phyloP scores from a whole-genome alignment of 2,113 vertebrate species.

The Centropus bengalensis region DNA sequence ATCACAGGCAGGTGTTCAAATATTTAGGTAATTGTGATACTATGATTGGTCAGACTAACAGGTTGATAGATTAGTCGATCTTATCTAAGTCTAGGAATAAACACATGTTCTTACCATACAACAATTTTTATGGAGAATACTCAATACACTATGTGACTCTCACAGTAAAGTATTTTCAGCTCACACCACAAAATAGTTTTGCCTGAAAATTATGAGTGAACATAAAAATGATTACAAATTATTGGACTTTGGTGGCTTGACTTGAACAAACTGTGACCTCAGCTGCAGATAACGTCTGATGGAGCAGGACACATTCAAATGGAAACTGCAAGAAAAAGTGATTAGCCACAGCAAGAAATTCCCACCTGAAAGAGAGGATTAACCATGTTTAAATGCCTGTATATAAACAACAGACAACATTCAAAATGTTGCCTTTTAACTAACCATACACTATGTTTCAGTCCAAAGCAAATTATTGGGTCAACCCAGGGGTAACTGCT shows the following conservation, averaged over 20 bases:
- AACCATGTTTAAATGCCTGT: not conserved
- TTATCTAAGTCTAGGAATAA: not conserved
- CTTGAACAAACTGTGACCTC: not conserved
- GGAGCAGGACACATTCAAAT: not conserved
- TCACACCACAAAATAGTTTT: not conserved
- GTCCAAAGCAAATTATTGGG: not conserved
- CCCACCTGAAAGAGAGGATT: not conserved
- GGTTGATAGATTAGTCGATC: not conserved
- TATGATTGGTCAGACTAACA: not conserved
- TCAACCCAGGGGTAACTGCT: not conserved
- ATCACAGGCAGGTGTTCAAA: not conserved
- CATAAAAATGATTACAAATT: not conserved
- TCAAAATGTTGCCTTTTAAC: not conserved
- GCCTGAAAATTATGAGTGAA: not conserved
- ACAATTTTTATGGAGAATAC: not conserved
- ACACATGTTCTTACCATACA: not conserved
- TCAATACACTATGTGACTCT: not conserved
- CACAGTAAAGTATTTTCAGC: not conserved
- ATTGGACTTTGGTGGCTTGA: not conserved
- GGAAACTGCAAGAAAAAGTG: not conserved
- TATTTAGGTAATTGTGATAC: not conserved
- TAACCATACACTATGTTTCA: not conserved
- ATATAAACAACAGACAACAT: not conserved
- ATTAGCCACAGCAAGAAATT: not conserved
- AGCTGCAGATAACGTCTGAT: not conserved